These are phyloP conservation scores for Conger conger DNA, from an alignment of 2,113 vertebrate species.

Conservation along the genomic window DNA sequence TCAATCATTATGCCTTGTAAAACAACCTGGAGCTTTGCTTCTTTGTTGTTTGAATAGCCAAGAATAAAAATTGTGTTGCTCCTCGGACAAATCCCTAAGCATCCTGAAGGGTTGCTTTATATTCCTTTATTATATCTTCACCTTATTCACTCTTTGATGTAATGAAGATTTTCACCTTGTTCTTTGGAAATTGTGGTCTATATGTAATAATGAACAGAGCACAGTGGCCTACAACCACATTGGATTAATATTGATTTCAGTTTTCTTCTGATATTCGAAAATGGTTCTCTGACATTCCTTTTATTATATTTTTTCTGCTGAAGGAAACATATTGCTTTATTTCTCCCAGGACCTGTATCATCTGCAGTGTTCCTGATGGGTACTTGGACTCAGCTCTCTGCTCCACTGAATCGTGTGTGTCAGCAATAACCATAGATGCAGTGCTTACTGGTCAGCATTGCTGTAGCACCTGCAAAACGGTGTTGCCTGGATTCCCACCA, in stretches of 20 bases:
- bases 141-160: neutral
- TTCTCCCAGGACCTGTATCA: conserved; percentile 2
- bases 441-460: neutral
- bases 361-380: neutral
- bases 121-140: neutral
- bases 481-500: neutral
- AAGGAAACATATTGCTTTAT: neutral
- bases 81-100: neutral
- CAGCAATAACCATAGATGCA: conserved; percentile 1
- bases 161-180: neutral
- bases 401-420: neutral
- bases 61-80: neutral
- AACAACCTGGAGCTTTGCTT: neutral
- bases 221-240: neutral
- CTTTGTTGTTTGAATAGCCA: neutral
- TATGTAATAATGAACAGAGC: neutral
- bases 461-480: neutral
- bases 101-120: neutral
- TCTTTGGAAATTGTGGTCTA: neutral
- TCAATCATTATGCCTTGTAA: neutral
- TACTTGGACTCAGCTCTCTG: neutral
- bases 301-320: neutral
- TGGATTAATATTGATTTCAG: neutral
- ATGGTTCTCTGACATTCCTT: neutral
- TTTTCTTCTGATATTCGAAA: neutral